phyloP scores from a whole-genome alignment of 2,888 invertebrate genomes.

The Zaprionus bogoriensis region DNA sequence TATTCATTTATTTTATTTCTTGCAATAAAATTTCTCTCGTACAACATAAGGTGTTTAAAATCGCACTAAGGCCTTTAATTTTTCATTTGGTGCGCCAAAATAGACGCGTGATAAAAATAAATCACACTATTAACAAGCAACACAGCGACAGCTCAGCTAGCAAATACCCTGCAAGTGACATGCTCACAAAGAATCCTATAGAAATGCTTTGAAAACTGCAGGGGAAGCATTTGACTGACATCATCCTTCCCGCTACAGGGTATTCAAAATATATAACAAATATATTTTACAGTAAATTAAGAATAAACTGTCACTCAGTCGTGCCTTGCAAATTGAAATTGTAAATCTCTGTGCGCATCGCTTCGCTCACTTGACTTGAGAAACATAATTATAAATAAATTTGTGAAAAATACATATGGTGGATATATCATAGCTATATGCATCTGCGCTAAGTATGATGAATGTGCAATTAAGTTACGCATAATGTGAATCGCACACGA shows the following conservation, averaged over 20 bases:
- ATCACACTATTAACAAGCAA: slow-evolving; percentile 48
- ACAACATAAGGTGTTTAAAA: slow-evolving; percentile 25
- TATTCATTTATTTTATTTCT: neutral
- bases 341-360: slow-evolving; percentile 11
- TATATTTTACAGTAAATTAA: slow-evolving; percentile 64
- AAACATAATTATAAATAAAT: slow-evolving; percentile 16
- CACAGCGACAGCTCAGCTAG: neutral
- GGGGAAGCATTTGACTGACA: no score
- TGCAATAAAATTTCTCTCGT: slow-evolving; percentile 1
- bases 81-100: slow-evolving; percentile 45
- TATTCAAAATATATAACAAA: slow-evolving; percentile 59
- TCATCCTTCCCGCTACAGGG: neutral
- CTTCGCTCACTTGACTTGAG: slow-evolving; percentile 7
- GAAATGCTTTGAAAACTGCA: no score
- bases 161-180: slow-evolving; percentile 1
- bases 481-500: slow-evolving; percentile 9
- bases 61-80: slow-evolving; percentile 28
- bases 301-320: slow-evolving; percentile 47
- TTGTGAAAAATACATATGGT: slow-evolving; percentile 4
- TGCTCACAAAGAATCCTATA: no score
- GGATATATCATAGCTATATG: neutral
- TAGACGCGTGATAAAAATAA: slow-evolving; percentile 68
- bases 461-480: slow-evolving; percentile 4
- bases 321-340: slow-evolving; percentile 31
- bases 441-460: neutral